Conservation (phyloP, 2,113 vertebrate species). For the Cynoglossus semilaevis region DNA sequence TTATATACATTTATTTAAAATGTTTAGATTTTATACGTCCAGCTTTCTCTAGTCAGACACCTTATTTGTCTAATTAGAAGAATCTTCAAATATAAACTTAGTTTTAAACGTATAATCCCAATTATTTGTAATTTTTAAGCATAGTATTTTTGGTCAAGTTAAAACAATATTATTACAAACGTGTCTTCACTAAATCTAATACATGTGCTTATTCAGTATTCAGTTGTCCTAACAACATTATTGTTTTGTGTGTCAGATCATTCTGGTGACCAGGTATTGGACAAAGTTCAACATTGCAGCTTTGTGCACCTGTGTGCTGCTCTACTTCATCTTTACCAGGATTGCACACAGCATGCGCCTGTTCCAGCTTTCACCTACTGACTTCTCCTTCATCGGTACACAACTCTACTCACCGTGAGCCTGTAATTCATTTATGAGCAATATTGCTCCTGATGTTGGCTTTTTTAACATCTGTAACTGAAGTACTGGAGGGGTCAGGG, state of each 20-base stretch:
- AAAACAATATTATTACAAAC: too few relatives aligned
- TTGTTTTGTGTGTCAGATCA: conserved; percentile 70
- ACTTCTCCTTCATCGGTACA: conserved; percentile 85
- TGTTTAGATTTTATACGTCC: too few relatives aligned
- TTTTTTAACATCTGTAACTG: not conserved
- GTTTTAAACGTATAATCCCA: too few relatives aligned
- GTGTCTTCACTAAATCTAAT: too few relatives aligned
- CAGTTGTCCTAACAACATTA: not conserved
- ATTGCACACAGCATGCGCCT: conserved; percentile 73
- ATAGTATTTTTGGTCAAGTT: too few relatives aligned
- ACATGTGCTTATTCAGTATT: too few relatives aligned
- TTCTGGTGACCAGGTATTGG: conserved; percentile 82
- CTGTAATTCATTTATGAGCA: not conserved
- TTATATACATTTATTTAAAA: too few relatives aligned
- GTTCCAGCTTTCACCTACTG: conserved; percentile 64
- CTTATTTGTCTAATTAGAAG: too few relatives aligned
- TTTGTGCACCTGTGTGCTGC: conserved; percentile 69
- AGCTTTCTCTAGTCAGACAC: too few relatives aligned
- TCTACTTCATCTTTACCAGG: conserved; percentile 76
- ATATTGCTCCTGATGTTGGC: not conserved
- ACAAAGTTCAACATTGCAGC: conserved; percentile 70
- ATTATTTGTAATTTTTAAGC: too few relatives aligned
- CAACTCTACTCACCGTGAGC: not conserved
- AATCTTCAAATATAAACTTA: too few relatives aligned
- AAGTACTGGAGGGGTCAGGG: too few relatives aligned